A percentile compares a stretch with the other conserved stretches of the same genome.
These are phyloP conservation scores for Cistogaster globosa DNA, from an alignment of 2,888 invertebrate species.

Conservation along the genomic window DNA sequence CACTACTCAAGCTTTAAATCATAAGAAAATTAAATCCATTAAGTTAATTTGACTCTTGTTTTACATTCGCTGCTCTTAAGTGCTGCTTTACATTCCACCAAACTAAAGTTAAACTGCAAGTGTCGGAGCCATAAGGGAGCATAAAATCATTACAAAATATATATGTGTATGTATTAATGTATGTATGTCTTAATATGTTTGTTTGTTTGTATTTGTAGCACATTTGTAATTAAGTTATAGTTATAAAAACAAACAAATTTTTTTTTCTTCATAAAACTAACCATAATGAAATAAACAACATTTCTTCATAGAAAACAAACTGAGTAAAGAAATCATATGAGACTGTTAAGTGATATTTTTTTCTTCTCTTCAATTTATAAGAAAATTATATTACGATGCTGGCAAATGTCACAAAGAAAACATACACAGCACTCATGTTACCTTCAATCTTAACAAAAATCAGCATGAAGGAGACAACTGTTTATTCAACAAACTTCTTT, in stretches of 20 bases:
- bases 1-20: too few relatives aligned
- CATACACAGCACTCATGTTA: constrained; percentile 35
- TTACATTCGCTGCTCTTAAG: too few relatives aligned
- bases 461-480: background rate
- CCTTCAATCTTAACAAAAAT: constrained; percentile 1
- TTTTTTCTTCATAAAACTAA: constrained; percentile 6
- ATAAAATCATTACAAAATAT: too few relatives aligned
- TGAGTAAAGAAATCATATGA: constrained; percentile 1
- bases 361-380: constrained; percentile 1
- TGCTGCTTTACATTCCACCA: too few relatives aligned
- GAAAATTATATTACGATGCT: constrained; percentile 20
- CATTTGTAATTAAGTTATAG: constrained; percentile 60
- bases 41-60: too few relatives aligned
- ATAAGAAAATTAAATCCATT: too few relatives aligned
- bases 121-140: too few relatives aligned
- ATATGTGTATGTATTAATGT: too few relatives aligned
- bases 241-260: constrained; percentile 36
- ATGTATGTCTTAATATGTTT: too few relatives aligned
- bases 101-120: too few relatives aligned
- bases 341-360: background rate
- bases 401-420: constrained; percentile 27
- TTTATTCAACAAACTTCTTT: constrained; percentile 23
- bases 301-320: background rate
- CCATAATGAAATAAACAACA: constrained; percentile 23
- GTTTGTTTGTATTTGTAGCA: background rate